A percentile compares a stretch with the other conserved stretches of the same genome.
phyloP scores from a whole-genome alignment of 2,797 vertebrate genomes.

The Acipenser transmontanus region DNA sequence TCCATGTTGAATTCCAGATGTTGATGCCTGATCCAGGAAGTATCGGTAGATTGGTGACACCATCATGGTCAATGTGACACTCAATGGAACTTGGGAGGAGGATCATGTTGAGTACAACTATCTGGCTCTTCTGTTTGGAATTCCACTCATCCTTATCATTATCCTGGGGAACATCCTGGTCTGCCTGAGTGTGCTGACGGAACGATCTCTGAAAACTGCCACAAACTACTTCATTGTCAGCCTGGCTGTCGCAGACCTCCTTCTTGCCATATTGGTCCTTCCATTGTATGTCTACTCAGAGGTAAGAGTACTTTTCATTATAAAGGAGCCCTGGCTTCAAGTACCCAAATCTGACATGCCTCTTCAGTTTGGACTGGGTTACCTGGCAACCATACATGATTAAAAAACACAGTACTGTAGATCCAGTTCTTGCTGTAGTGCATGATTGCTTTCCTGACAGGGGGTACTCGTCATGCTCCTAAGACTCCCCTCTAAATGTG shows the following conservation, averaged over 20 bases:
- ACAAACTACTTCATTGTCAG: constrained; percentile 69
- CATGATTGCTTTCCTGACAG: too few relatives aligned
- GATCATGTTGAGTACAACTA: constrained; percentile 45
- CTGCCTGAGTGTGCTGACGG: constrained; percentile 59
- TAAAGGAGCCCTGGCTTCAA: too few relatives aligned
- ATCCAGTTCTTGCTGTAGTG: too few relatives aligned
- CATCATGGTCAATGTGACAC: constrained; percentile 52
- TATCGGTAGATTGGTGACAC: constrained; percentile 23
- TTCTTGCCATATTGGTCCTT: constrained; percentile 59
- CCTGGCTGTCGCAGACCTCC: constrained; percentile 56
- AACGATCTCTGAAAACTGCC: constrained; percentile 61
- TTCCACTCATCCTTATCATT: constrained; percentile 54
- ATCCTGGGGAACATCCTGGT: constrained; percentile 61
- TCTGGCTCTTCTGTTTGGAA: constrained; percentile 47
- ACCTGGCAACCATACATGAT: too few relatives aligned
- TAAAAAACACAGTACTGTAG: too few relatives aligned
- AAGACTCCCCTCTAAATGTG: too few relatives aligned
- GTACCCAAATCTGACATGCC: too few relatives aligned
- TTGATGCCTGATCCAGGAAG: constrained; percentile 25
- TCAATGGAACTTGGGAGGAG: constrained; percentile 23
- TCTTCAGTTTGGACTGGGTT: too few relatives aligned
- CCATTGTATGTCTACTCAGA: constrained; percentile 63
- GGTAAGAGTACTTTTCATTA: constrained; percentile 35
- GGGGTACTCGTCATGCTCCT: too few relatives aligned
- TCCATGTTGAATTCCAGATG: constrained; percentile 37